Evolutionary conservation across 2,113 vertebrate genomes (phyloP), one percentile per base, ranked within the genome.

Genomic region (Atrichornis clamosus): DNA sequence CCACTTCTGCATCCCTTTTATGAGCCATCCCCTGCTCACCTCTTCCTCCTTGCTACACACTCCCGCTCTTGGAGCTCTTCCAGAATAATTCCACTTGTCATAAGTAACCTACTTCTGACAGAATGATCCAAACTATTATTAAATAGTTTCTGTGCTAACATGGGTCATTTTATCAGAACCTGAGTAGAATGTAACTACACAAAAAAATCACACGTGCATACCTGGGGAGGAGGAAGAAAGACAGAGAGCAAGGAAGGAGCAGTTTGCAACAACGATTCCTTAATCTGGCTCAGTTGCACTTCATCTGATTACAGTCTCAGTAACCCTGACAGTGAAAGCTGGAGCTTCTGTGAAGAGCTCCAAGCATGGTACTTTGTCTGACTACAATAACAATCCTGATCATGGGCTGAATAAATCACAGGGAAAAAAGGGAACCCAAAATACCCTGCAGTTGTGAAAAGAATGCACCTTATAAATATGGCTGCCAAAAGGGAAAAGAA

Each of bases 401-500:
- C 42, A 70, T 55, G 21, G 35, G 37, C 46, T 87, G 70, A 95
- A 91, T 80, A 93, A 84, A 87, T 73, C 59, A 76, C 5, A 32
- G 15, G 8, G 11, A 1, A 21, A 37, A 93, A 68, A 39, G 26
- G 10, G 21, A 89, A 87, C 24, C 9, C 24, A 26, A 91, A 92
- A 92, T 73, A 83, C 4, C 33, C 59, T 65, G 53, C 73, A 87
- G 77, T 79, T 87, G 56, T 79, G 73, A 92, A 80, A 95, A 90
- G 58, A 82, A 91, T 46, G 53, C 9, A 14, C 72, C 58, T 68
- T 42, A 87, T 46, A 91, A 69, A 93, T 76, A 89, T 10, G 13
- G 16, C 23, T 94, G 20, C 28, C 37, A 87, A 95, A 93, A 64
- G 20, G 58, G 50, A 42, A 91, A 90, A 80, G n/a, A 95, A 96